Conservation (phyloP, 1,140 invertebrate genomes). For the Zaprionus capensis region DNA sequence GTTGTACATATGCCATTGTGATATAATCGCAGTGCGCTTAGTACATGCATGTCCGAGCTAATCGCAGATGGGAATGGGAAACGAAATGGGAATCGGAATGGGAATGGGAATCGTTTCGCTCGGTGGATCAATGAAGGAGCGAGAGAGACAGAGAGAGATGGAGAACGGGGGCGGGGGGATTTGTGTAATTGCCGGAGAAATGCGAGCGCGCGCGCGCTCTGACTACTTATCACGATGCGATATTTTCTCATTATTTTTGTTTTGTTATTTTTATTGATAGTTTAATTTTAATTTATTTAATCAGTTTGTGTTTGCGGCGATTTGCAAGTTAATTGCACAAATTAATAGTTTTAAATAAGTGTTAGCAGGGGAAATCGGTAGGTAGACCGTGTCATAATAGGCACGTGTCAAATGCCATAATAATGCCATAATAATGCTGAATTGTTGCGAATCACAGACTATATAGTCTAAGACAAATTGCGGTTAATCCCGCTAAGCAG, state of each 20-base stretch:
- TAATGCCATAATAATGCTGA: not conserved
- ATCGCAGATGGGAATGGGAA: constrained; percentile 27
- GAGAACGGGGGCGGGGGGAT: not conserved
- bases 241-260: constrained; percentile 18
- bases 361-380: not conserved
- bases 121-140: not conserved
- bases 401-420: constrained; percentile 7
- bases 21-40: constrained; percentile 12
- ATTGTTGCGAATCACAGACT: not conserved
- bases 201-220: constrained; percentile 43
- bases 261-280: constrained; percentile 31
- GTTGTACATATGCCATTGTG: constrained; percentile 9
- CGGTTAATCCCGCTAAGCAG: not conserved
- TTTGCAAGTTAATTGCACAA: constrained; percentile 76
- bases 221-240: constrained; percentile 8
- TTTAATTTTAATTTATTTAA: constrained; percentile 74
- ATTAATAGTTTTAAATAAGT: constrained; percentile 58
- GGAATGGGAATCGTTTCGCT: constrained; percentile 7
- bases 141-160: not conserved
- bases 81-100: constrained; percentile 15
- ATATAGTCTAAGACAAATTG: not conserved
- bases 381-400: not conserved
- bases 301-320: constrained; percentile 58
- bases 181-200: constrained; percentile 51
- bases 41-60: constrained; percentile 21